Percentiles rank a stretch among this genome's conserved stretches.
These are phyloP conservation scores for Chaunax sp. DNA, from an alignment of 2,797 vertebrate species.

Conservation along the genomic window DNA sequence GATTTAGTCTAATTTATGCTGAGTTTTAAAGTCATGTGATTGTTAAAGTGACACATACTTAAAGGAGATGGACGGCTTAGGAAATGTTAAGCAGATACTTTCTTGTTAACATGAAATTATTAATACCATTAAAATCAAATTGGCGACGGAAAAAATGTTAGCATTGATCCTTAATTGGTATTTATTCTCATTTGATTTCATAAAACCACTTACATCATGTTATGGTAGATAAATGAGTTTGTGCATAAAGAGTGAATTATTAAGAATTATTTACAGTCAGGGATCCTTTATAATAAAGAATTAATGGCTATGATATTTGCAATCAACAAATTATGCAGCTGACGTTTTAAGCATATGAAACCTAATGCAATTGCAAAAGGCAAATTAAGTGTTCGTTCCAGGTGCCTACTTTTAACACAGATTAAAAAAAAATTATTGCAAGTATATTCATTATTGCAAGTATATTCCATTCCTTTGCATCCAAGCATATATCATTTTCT, in stretches of 20 bases:
- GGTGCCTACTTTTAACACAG: conserved; percentile 51
- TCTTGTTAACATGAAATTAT: conserved; percentile 49
- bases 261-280: conserved; percentile 33
- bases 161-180: conserved; percentile 23
- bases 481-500: conserved; percentile 23
- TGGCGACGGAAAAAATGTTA: too few relatives aligned
- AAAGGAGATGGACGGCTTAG: conserved; percentile 61
- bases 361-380: conserved; percentile 75
- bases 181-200: conserved; percentile 8
- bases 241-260: neutral
- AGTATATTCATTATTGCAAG: conserved; percentile 59
- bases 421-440: conserved; percentile 70
- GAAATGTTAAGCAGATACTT: conserved; percentile 64
- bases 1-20: conserved; percentile 53
- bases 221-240: conserved; percentile 1
- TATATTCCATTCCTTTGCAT: conserved; percentile 65
- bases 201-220: neutral
- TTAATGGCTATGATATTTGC: conserved; percentile 58
- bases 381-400: conserved; percentile 77
- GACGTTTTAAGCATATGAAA: conserved; percentile 68
- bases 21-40: conserved; percentile 65
- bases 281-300: conserved; percentile 63
- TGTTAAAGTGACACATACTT: conserved; percentile 69
- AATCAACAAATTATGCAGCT: conserved; percentile 68
- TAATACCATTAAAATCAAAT: conserved; percentile 29